Conservation (phyloP, 2,113 vertebrate species). For the Nothoprocta pentlandii region DNA sequence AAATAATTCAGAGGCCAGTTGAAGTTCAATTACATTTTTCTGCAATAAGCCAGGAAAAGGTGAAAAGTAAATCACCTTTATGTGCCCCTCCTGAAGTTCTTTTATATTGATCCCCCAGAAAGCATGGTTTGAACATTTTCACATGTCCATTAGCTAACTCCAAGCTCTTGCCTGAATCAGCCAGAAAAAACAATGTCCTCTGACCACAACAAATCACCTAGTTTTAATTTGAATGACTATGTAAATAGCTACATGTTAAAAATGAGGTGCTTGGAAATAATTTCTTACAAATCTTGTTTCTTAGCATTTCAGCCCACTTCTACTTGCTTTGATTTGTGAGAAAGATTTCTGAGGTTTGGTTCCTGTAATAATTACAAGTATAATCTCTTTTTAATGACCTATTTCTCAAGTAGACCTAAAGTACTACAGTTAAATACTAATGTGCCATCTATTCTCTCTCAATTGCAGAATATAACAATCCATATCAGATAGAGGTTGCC, state of each 20-base stretch:
- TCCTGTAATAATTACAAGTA: not conserved
- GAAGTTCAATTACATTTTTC: conserved; percentile 60
- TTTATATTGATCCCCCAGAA: conserved; percentile 7
- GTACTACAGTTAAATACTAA: not conserved
- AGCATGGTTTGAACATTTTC: not conserved
- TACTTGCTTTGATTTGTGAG: not conserved
- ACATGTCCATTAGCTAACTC: not conserved
- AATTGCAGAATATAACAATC: not conserved
- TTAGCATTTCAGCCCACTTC: not conserved
- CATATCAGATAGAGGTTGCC: rapidly evolving
- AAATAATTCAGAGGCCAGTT: conserved; percentile 52
- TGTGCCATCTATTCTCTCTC: not conserved
- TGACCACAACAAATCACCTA: not conserved
- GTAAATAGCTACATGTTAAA: not conserved
- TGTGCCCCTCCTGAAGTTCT: conserved; percentile 12
- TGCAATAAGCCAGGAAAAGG: conserved; percentile 34
- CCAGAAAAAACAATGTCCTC: not conserved
- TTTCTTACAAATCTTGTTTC: not conserved
- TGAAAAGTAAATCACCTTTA: conserved; percentile 57
- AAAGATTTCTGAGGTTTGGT: not conserved
- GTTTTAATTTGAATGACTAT: not conserved
- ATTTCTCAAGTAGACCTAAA: not conserved
- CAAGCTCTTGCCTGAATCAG: not conserved
- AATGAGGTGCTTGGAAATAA: not conserved
- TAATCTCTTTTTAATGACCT: not conserved